These are phyloP conservation scores for Lepetodrilus schrolli DNA, from an alignment of 2,888 invertebrate genomes.

Conservation along the genomic window DNA sequence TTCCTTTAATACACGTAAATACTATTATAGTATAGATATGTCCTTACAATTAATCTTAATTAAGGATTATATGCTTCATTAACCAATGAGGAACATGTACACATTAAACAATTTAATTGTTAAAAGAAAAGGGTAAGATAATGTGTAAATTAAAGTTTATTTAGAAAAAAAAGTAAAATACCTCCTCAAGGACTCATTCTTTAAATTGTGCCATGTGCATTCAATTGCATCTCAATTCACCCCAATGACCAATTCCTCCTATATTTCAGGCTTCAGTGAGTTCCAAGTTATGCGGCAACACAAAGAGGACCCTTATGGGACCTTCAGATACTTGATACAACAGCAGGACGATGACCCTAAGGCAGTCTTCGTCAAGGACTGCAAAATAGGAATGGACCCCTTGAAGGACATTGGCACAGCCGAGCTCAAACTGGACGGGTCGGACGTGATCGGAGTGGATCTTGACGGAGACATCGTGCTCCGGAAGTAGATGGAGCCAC, in stretches of 20 bases:
- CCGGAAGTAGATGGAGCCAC: neutral
- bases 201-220: neutral
- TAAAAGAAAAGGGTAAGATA: no score
- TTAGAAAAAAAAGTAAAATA: neutral
- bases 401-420: conserved; percentile 29
- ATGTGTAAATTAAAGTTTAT: neutral
- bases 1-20: no score
- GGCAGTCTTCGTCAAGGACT: conserved; percentile 27
- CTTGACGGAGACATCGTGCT: conserved; percentile 33
- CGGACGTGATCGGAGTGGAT: conserved; percentile 31
- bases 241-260: neutral
- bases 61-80: no score
- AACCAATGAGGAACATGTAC: no score
- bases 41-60: no score
- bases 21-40: neutral
- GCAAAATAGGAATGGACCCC: conserved; percentile 33
- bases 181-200: neutral
- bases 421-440: conserved; percentile 32
- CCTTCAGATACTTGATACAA: conserved; percentile 31
- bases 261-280: conserved; percentile 33
- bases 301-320: neutral
- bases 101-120: no score
- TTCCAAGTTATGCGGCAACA: conserved; percentile 35
- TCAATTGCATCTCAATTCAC: neutral
- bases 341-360: conserved; percentile 34